phyloP scores from a whole-genome alignment of 1,140 invertebrate genomes.

The Phymorhynchus buccinoides region DNA sequence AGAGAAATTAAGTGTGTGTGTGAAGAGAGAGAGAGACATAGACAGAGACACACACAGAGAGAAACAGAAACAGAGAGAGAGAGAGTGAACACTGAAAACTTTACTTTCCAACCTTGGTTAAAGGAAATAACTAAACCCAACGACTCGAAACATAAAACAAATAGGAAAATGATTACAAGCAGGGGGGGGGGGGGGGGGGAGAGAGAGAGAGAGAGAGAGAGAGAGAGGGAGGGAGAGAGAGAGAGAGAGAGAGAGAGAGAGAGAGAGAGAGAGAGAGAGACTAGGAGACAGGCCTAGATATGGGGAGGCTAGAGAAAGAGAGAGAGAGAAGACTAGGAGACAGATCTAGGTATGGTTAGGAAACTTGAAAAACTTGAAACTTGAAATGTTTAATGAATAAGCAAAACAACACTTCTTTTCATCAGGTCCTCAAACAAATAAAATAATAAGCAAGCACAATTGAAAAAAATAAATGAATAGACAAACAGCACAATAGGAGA shows the following conservation, averaged over 20 bases:
- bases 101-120: not conserved
- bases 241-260: not conserved
- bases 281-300: too few species aligned
- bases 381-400: too few species aligned
- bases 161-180: too few species aligned
- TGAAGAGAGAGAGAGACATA: not conserved
- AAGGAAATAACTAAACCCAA: not conserved
- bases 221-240: not conserved
- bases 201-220: too few species aligned
- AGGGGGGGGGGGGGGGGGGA: too few species aligned
- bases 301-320: not conserved
- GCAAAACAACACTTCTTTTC: too few species aligned
- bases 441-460: too few species aligned
- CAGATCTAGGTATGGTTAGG: too few species aligned
- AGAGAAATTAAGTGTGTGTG: not conserved
- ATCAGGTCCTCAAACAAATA: too few species aligned
- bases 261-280: not conserved
- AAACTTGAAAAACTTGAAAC: too few species aligned
- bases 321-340: not conserved
- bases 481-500: too few species aligned
- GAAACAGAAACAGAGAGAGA: constrained; percentile 20
- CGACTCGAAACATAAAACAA: not conserved
- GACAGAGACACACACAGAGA: not conserved
- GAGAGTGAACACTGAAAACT: not conserved
- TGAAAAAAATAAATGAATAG: too few species aligned